Percentiles rank a stretch among this genome's conserved stretches.
These are phyloP conservation scores for Lottia gigantea DNA, from an alignment of 2,888 invertebrate species.

Conservation along the genomic window DNA sequence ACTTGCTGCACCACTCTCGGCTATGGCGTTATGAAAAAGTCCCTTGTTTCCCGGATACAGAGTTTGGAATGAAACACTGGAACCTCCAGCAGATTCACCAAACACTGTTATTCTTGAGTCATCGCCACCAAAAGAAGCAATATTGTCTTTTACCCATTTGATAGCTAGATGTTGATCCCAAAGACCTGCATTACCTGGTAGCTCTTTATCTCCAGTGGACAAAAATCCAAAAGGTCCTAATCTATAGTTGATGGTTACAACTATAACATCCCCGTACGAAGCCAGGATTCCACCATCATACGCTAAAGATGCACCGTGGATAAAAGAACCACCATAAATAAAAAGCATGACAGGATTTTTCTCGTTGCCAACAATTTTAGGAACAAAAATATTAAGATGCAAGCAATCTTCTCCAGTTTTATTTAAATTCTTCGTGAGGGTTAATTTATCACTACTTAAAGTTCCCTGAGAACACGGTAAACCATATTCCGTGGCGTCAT, in stretches of 20 bases:
- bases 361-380: slow-evolving; percentile 22
- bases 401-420: slow-evolving; percentile 46
- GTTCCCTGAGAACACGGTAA: slow-evolving; percentile 82
- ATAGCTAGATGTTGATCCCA: slow-evolving; percentile 47
- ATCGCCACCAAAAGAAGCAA: slow-evolving; percentile 45
- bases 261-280: slow-evolving; percentile 38
- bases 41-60: slow-evolving; percentile 35
- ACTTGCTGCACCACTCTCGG: slow-evolving; percentile 73
- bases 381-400: slow-evolving; percentile 42
- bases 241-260: slow-evolving; percentile 47
- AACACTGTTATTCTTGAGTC: slow-evolving; percentile 36
- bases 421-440: slow-evolving; percentile 18
- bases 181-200: slow-evolving; percentile 42
- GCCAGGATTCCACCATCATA: slow-evolving; percentile 41
- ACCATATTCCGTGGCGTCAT: slow-evolving; percentile 84
- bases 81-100: slow-evolving; percentile 48
- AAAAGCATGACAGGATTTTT: slow-evolving; percentile 44
- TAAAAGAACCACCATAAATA: slow-evolving; percentile 50
- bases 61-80: slow-evolving; percentile 38
- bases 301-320: slow-evolving; percentile 35
- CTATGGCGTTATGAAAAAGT: slow-evolving; percentile 41
- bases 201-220: slow-evolving; percentile 31
- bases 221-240: slow-evolving; percentile 47
- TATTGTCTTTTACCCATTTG: slow-evolving; percentile 45
- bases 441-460: neutral